These are phyloP conservation scores for Mylabris sibirica DNA, from an alignment of 2,888 invertebrate genomes.

Conservation along the genomic window DNA sequence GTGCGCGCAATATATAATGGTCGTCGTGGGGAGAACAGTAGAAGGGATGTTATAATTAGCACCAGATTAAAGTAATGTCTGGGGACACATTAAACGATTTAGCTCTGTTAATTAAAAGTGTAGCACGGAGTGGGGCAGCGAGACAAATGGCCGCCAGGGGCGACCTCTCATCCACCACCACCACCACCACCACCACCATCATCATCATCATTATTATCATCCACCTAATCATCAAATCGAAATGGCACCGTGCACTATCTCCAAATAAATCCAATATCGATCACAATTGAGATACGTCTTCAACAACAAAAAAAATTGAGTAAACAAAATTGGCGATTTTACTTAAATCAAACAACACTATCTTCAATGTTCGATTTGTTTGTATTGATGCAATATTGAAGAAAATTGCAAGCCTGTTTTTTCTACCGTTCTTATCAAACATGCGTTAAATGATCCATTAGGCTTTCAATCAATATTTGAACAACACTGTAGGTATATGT, in stretches of 20 bases:
- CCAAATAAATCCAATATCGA: neutral
- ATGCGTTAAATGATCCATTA: conserved; percentile 10
- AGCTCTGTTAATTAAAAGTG: conserved; percentile 65
- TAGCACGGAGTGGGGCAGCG: conserved; percentile 57
- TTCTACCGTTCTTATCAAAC: neutral
- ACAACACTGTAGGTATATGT: neutral
- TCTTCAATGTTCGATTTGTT: neutral
- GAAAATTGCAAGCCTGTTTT: neutral
- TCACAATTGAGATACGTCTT: neutral
- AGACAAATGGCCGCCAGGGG: conserved; percentile 58
- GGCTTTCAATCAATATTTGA: neutral
- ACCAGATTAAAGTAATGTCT: conserved; percentile 72
- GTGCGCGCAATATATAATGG: conserved; percentile 26
- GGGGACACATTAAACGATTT: conserved; percentile 68
- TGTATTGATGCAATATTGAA: neutral
- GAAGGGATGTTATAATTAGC: conserved; percentile 67
- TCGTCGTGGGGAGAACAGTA: conserved; percentile 43
- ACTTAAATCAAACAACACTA: neutral
- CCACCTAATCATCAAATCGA: neutral
- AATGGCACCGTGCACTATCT: neutral
- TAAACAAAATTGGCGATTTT: neutral
- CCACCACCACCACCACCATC: conserved; percentile 30
- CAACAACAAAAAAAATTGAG: neutral
- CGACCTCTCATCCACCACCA: conserved; percentile 39
- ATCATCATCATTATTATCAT: neutral